Evolutionary conservation across 2,797 vertebrate genomes (phyloP).

Genomic region (Aldrovandia affinis): DNA sequence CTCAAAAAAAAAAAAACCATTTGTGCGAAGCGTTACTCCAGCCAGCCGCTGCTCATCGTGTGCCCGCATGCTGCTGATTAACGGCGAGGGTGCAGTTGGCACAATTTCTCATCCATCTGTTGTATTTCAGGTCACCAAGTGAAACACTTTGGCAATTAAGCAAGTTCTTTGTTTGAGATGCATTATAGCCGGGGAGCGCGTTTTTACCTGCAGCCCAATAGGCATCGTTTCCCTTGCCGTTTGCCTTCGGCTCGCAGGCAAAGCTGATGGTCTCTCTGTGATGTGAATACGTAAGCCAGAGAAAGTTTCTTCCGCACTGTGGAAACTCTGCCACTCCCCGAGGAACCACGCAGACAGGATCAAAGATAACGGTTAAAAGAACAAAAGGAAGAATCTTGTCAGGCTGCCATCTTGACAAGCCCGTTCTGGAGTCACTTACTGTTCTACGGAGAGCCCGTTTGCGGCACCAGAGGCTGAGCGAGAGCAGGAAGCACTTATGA

Average conservation of each 20-base stretch:
- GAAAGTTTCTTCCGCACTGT: neutral
- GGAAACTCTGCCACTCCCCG: neutral
- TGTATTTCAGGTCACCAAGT: neutral
- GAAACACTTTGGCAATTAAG: conserved; percentile 13
- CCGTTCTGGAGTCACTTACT: neutral
- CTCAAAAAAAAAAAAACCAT: neutral
- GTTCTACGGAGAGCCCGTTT: neutral
- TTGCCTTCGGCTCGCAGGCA: neutral
- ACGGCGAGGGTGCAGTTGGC: neutral
- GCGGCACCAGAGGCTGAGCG: neutral
- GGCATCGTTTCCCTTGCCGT: neutral
- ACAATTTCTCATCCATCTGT: conserved; percentile 11
- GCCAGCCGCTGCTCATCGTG: conserved; percentile 8
- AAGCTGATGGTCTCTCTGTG: neutral
- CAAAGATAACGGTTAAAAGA: neutral
- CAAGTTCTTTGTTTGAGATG: neutral
- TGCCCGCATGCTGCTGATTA: neutral
- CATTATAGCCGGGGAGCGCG: neutral
- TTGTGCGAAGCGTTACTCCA: neutral
- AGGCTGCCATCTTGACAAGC: neutral
- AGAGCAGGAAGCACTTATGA: conserved; percentile 16
- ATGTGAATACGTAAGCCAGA: neutral
- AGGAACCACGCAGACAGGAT: conserved; percentile 11
- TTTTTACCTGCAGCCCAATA: neutral
- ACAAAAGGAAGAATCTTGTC: conserved; percentile 10